Base-by-base conservation (phyloP, 2,888 invertebrate species). In the Macropis europaea region DNA sequence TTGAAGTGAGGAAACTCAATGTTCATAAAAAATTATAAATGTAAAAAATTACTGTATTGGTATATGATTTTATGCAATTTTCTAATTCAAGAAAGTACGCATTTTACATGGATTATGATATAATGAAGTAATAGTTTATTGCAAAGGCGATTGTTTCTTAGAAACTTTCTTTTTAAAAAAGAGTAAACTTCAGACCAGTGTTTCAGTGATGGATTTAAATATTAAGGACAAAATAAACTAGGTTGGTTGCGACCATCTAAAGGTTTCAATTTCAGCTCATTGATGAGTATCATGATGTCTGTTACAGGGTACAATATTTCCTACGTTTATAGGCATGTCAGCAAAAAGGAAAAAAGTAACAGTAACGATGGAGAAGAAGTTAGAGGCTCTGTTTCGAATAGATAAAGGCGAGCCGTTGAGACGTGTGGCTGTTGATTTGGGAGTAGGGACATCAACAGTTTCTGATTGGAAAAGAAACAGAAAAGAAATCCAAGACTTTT, bases 281-380 rank as follows among this genome's bases (percentile, higher is more conserved):
- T 22, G n/a, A 13, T 45, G 17, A 17, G 24, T 38, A 7, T 24
- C n/a, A 17, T n/a, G 24, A 36, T 36, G 15, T 36, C 43, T 66
- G 17, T 52, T 38, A 40, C 30, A 57, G 47, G 36, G 40, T 26
- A 40, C 9, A 24, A 24, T 22, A n/a, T 57, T 40, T 17, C 13
- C 34, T 26, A 45, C 32, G 30, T 45, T 19, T 52, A 24, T 38
- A 67, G 34, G 30, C 3, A 53, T 67, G 66, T 45, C 66, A 52
- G 66, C 36, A 0, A 67, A 53, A 45, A 64, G 63, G 28, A 66
- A 63, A 30, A 66, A 66, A 6, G 50, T 66, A 3, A 62, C 50
- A 4, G 26, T 63, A 6, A 62, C 64, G 7, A 63, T 62, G 15
- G 42, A 36, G 5, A 66, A 62, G 50, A 66, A 66, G 13, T 22